phyloP scores from a whole-genome alignment of 2,113 vertebrate species.

The Speoplatyrhinus poulsoni region DNA sequence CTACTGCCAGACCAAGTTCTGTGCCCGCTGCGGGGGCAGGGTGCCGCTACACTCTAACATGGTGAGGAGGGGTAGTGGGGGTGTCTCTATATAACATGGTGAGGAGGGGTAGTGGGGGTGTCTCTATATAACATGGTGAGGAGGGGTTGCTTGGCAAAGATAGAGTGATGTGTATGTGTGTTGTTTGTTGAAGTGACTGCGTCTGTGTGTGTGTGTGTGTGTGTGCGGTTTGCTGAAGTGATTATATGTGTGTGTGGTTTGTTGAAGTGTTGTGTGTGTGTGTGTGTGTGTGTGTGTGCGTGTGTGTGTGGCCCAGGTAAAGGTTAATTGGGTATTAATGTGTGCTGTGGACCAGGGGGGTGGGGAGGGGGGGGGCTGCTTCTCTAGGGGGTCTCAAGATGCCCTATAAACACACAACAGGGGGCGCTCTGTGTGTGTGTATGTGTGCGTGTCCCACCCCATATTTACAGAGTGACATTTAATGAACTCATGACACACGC shows the following conservation, averaged over 20 bases:
- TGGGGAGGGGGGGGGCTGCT: conserved; percentile 53
- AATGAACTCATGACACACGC: conserved; percentile 33
- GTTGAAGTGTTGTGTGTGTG: neutral
- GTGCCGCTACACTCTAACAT: conserved; percentile 95
- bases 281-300: conserved; percentile 10
- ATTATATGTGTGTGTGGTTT: conserved; percentile 8
- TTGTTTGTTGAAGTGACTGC: conserved; percentile 6
- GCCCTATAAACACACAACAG: conserved; percentile 66
- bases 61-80: conserved; percentile 71
- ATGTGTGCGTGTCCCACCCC: conserved; percentile 6
- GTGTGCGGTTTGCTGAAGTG: no score
- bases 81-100: conserved; percentile 9
- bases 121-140: no score
- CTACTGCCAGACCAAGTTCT: conserved; percentile 98
- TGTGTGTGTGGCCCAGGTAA: conserved; percentile 41
- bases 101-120: neutral
- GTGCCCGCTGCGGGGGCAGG: conserved; percentile 93
- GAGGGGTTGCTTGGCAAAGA: no score
- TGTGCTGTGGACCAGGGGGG: conserved; percentile 62
- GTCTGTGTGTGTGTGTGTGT: conserved; percentile 8
- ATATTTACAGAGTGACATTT: conserved; percentile 68
- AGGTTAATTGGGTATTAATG: conserved; percentile 83
- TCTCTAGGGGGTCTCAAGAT: conserved; percentile 65
- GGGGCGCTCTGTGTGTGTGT: conserved; percentile 22
- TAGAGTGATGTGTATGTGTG: neutral